phyloP scores from a whole-genome alignment of 2,113 vertebrate species.

The Triplophysa tibetana region DNA sequence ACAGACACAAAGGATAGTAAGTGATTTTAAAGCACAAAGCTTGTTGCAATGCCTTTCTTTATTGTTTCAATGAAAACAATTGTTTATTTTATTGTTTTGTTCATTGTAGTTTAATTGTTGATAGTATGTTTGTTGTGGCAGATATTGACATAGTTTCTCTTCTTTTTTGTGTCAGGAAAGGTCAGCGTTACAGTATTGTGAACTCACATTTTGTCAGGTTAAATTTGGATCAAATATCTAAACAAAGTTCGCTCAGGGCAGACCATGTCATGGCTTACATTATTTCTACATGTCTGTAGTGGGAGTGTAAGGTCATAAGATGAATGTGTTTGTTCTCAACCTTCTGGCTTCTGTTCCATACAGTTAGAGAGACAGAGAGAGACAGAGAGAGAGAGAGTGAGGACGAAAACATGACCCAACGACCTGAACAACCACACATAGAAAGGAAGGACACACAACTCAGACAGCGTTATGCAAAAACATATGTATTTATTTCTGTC shows the following conservation, averaged over 20 bases:
- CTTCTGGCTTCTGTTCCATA: not conserved
- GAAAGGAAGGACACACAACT: not conserved
- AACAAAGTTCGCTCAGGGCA: not conserved
- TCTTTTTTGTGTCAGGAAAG: not conserved
- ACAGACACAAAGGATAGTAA: too few relatives aligned
- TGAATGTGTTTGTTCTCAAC: not conserved
- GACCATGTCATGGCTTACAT: not conserved
- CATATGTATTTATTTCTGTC: slow-evolving; percentile 55
- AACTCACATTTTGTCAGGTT: not conserved
- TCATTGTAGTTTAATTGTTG: too few relatives aligned
- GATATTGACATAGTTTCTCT: not conserved
- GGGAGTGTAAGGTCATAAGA: not conserved
- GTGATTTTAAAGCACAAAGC: too few relatives aligned
- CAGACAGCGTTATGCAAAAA: slow-evolving; percentile 44
- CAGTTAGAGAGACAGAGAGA: not conserved
- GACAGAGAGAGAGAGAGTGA: not conserved
- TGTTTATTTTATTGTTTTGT: too few relatives aligned
- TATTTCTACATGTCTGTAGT: not conserved
- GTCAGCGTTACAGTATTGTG: not conserved
- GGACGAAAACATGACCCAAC: not conserved
- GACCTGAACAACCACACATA: slow-evolving; percentile 5
- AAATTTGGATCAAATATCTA: not conserved
- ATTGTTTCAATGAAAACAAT: too few relatives aligned
- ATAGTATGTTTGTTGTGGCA: not conserved
- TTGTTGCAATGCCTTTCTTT: too few relatives aligned